Percentiles rank a stretch among this genome's conserved stretches.
Evolutionary conservation across 2,797 vertebrate species (phyloP).

Genomic region (Amniataba percoides): DNA sequence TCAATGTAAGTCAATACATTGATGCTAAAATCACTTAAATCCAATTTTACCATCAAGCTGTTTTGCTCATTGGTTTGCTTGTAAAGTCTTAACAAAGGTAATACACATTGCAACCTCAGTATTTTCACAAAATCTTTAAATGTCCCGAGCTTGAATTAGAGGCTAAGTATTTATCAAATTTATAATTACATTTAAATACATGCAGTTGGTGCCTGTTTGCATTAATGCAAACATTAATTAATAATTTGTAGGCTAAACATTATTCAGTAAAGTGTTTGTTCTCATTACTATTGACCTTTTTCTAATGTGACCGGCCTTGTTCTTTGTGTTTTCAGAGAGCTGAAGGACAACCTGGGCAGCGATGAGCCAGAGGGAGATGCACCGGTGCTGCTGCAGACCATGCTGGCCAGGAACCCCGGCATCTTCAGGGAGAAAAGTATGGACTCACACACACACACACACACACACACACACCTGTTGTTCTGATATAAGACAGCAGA

Average conservation of each 20-base stretch:
- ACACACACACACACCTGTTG: slow-evolving; percentile 74
- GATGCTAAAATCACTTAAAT: background rate
- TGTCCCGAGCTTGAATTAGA: background rate
- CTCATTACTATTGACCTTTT: background rate
- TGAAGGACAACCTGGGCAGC: slow-evolving; percentile 98
- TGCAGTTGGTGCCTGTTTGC: background rate
- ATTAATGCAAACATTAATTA: background rate
- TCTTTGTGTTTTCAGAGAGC: slow-evolving; percentile 86
- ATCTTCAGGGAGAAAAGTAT: slow-evolving; percentile 99
- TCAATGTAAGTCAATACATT: background rate
- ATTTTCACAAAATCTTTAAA: background rate
- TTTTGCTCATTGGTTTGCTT: slow-evolving; percentile 2
- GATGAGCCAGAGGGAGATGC: slow-evolving; percentile 98
- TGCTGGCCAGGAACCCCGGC: slow-evolving; percentile 97
- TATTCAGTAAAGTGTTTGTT: background rate
- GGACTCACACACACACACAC: slow-evolving; percentile 80
- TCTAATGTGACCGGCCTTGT: background rate
- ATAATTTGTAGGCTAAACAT: background rate
- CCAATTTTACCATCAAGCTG: background rate
- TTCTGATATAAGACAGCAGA: background rate
- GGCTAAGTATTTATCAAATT: background rate
- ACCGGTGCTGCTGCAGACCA: slow-evolving; percentile 95
- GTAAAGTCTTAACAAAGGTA: background rate
- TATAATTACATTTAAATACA: background rate
- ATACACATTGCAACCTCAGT: background rate